Percentiles rank a stretch among this genome's conserved stretches.
These are phyloP conservation scores for Orestias chungarensis DNA, from an alignment of 2,797 vertebrate genomes.

Conservation along the genomic window DNA sequence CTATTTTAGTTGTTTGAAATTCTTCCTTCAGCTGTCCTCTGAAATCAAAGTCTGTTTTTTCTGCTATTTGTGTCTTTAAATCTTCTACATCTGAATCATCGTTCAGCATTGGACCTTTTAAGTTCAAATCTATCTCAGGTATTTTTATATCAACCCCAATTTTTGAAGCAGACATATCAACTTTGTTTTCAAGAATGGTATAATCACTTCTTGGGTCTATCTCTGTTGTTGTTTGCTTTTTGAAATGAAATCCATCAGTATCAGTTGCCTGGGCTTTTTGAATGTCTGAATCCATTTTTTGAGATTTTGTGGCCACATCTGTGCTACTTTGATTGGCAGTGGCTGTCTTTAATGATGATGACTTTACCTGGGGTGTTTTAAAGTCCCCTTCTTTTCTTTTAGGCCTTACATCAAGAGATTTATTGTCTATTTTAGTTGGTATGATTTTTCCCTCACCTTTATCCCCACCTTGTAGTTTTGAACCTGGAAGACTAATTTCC, in stretches of 20 bases:
- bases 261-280: neutral
- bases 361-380: neutral
- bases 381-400: neutral
- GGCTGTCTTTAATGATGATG: neutral
- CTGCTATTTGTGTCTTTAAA: neutral
- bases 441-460: neutral
- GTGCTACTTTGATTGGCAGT: neutral
- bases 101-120: neutral
- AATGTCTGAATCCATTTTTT: neutral
- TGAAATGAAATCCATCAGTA: neutral
- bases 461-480: slow-evolving; percentile 33
- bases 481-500: slow-evolving; percentile 39
- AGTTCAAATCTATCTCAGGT: neutral
- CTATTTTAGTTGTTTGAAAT: slow-evolving; percentile 77
- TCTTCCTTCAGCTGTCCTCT: slow-evolving; percentile 41
- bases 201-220: neutral
- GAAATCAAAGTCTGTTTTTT: neutral
- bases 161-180: neutral
- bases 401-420: neutral
- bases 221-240: neutral
- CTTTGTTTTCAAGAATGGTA: neutral
- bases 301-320: neutral
- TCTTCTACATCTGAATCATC: neutral
- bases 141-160: neutral
- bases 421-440: neutral